Base-by-base conservation (phyloP, 2,797 vertebrate genomes). In the Tauraco hartlaubi region DNA sequence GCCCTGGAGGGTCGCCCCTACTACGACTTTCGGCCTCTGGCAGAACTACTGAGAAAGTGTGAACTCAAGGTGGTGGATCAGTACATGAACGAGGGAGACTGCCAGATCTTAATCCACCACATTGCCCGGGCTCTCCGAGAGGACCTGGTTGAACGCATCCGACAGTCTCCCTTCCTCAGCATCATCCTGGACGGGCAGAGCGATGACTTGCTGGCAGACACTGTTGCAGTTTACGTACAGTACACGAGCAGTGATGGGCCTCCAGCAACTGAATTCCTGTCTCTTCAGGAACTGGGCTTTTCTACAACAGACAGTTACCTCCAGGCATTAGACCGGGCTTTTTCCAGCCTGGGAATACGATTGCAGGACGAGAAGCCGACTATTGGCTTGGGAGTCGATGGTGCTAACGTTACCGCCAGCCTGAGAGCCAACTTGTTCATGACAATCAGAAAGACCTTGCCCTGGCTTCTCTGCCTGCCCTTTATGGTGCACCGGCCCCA, bases 31-130 rank as follows among this genome's bases (percentile, higher is more conserved):
- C 98, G 99, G 59, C 98, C 99, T 8, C 97, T 99, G 96, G 99
- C 99, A 0, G 99, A 99, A 96, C 98, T 99, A 43, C 98, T 99
- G 93, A 99, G 99, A 90, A 99, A 99, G 94, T 99, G 99, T 17
- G 99, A 99, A 52, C 99, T 99, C 74, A 99, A 99, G 95, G 99
- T 99, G 92, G 99, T 99, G 63, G 99, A 99, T 97, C 99, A 99
- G 93, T 99, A 99, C 98, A 99, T 99, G 99, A 99, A 99, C 0
- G 99, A 99, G 90, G 99, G 99, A 1, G 99, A 99, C 97, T 99
- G 99, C 95, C 99, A 99, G 94, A 99, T 99, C 92, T 98, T 99
- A 68, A 98, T 99, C 66, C 99, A 99, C 90, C 99, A 99, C 96
- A 99, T 99, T 1, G 98, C 99, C 71, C 97, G 98, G 41, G 98